Evolutionary conservation across 1,140 invertebrate species (phyloP), one percentile per base, ranked within the genome.

Genomic region (Drosophila melanica): DNA sequence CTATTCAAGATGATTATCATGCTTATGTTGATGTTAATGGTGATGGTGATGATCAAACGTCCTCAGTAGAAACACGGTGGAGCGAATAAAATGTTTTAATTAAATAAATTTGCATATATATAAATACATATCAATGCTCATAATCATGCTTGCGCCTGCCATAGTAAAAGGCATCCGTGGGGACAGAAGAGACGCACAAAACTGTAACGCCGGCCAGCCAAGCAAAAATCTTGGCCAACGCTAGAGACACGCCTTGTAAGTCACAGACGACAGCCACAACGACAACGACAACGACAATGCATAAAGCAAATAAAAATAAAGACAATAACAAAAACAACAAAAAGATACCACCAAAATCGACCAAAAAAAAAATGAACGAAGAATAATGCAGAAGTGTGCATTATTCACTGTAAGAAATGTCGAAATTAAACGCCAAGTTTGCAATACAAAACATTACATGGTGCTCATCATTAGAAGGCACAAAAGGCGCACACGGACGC

Each of bases 361-460:
- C 60, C 63, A 81, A 78, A 70, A 81, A 79, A 78, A 71, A 66
- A 66, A 41, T 2, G 3, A n/a, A n/a, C n/a, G n/a, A n/a, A n/a
- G n/a, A 39, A 57, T 55, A 35, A 33, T 42, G 47, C 54, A 66
- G 41, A 68, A 60, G 41, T 66, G 73, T 82, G 82, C 82, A 89
- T 89, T 82, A 82, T 87, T 89, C 84, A 89, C 79, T 64, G 71
- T 76, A 63, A 82, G 79, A 89, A 87, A 89, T 87, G 82, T 79
- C 76, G 84, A 86, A 82, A 89, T 82, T 66, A 87, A 79, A 79
- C 82, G 84, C 84, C 82, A 89, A 89, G 84, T 90, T 90, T 87
- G 80, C 84, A 87, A 84, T 84, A 80, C 59, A 75, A 87, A 68
- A 72, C 84, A 84, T 82, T 87, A 90, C 80, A 90, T 87, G 79